Evolutionary conservation across 2,888 invertebrate species (phyloP), one percentile per base, ranked within the genome.

Genomic region (Lasioglossum oenotherae): DNA sequence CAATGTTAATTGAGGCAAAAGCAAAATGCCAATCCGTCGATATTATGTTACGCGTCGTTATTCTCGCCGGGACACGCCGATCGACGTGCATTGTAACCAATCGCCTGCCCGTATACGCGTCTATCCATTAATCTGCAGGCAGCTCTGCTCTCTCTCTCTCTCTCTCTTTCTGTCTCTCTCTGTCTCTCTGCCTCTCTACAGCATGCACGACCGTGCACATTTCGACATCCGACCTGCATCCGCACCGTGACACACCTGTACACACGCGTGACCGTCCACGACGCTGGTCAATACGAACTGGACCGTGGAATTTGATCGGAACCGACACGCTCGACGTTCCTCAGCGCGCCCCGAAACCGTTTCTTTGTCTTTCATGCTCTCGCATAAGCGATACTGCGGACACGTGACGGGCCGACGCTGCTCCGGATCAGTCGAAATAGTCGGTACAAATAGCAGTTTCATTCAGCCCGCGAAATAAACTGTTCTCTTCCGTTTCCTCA

Each of bases 1-100:
- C 80, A 78, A 86, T 84, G 88, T 88, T 88, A 88, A 89, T 91
- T 82, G 89, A 84, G 81, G 89, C 88, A 87, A 91, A 91, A 89
- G 89, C 87, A 88, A 91, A 92, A 89, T 82, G 88, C 88, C 91
- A 89, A 92, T 92, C 89, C 89, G 87, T 89, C 89, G 90, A 92
- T 92, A 92, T 92, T 92, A 91, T 89, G 90, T 90, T 89, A 84
- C 83, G 82, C 85, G 85, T 82, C 84, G 86, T 89, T 91, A 85
- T 91, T 89, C 91, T 88, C 89, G 80, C 75, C 84, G 86, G 82
- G 76, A 87, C 76, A 86, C 79, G 64, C 53, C 81, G 86, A 72
- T 82, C 88, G 85, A 85, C 89, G 80, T 78, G 89, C 84, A 85
- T 87, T 89, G 90, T 87, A 90, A 90, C 86, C 89, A 84, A 90